Base-by-base conservation (phyloP, 2,888 invertebrate genomes). In the Phoronis australis region DNA sequence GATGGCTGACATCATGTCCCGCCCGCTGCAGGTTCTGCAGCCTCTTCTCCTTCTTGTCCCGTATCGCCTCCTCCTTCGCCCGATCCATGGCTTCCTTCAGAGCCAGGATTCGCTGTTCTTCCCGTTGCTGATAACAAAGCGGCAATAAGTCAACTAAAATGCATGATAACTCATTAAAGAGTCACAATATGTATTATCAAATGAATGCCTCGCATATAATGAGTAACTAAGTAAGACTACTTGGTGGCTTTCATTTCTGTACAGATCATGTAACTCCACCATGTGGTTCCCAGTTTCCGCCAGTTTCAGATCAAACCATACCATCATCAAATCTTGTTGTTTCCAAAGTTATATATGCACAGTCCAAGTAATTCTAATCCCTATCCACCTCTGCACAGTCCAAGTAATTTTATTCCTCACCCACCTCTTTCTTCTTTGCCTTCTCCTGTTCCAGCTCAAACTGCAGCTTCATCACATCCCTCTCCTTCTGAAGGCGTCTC, bases 71-170 rank as follows among this genome's bases (percentile, higher is more conserved):
- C 35, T 64, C 80, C 61, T 87, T 86, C 0, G 90, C 90, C 37
- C 85, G 83, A 60, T 83, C 83, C 62, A 92, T 81, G 1, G 90
- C 88, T 68, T 85, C 84, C 63, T 86, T 82, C 74, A 92, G 82
- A 2, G 85, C 83, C 69, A 87, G 85, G 47, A 87, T 83, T 72
- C 88, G 85, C 57, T 83, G 83, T 64, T 83, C 81, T 68, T 89
- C 86, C 37, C 83, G 80, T 55, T 86, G 82, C 77, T 87, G 83
- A 15, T 45, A 49, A 15, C 9, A 31, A 31, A 31, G 15, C n/a
- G n/a, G n/a, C n/a, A n/a, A n/a, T n/a, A n/a, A n/a, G n/a, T n/a
- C n/a, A n/a, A n/a, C n/a, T n/a, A n/a, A n/a, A n/a, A n/a, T n/a
- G n/a, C n/a, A n/a, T n/a, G n/a, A n/a, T n/a, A n/a, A n/a, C n/a